phyloP scores from a whole-genome alignment of 2,113 vertebrate genomes.

The Eolophus roseicapilla region DNA sequence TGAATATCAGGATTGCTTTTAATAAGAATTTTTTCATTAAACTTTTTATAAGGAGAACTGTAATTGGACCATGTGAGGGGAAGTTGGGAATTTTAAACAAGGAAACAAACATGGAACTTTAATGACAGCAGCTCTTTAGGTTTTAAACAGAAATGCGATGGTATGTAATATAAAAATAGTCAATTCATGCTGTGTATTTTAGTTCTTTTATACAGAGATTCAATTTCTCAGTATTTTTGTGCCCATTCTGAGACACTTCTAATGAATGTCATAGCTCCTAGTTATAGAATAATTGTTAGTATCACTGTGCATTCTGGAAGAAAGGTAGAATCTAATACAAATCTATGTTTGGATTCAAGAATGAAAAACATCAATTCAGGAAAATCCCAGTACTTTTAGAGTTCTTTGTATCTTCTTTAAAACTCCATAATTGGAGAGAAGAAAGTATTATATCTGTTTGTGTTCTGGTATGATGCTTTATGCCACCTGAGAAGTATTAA shows the following conservation, averaged over 20 bases:
- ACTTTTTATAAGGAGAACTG: neutral
- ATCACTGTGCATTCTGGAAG: neutral
- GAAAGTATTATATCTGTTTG: neutral
- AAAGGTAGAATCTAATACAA: neutral
- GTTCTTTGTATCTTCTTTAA: neutral
- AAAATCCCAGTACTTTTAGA: neutral
- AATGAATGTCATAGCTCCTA: neutral
- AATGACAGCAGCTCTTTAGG: neutral
- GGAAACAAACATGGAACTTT: constrained; percentile 5
- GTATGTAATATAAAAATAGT: neutral
- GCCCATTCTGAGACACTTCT: neutral
- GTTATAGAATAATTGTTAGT: neutral
- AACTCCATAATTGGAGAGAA: neutral
- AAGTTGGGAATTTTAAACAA: neutral
- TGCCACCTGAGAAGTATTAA: neutral
- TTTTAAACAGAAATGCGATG: neutral
- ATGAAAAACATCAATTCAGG: neutral
- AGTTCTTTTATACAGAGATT: neutral
- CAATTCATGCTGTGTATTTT: neutral
- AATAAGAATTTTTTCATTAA: constrained; percentile 21
- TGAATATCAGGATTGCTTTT: constrained; percentile 32
- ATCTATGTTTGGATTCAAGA: neutral
- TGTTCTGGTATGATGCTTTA: neutral
- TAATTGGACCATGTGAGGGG: neutral
- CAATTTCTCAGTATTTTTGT: neutral